Base-by-base conservation (phyloP, 2,888 invertebrate genomes). In the Entomobrya proxima region DNA sequence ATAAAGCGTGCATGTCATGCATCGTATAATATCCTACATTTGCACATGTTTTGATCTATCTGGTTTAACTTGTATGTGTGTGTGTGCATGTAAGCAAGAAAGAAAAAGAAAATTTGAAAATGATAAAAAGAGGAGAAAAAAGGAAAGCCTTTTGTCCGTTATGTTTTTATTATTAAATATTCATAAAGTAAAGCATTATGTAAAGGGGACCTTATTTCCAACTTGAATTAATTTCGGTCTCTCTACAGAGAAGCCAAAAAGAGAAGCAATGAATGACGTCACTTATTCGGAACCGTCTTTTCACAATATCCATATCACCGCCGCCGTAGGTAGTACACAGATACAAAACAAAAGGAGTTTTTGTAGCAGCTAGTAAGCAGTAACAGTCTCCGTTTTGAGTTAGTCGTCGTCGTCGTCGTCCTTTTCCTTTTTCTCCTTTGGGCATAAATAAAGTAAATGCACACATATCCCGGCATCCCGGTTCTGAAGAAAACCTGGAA, bases 161-260 rank as follows among this genome's bases (percentile, higher is more conserved):
- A 5, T 55, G 27, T n/a, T 77, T 40, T 40, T 77, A 37, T 72
- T 75, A 76, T 77, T 76, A 84, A 84, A 84, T 84, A 77, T 84
- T 84, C 77, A 77, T 84, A 69, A 67, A 77, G 69, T 77, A 18
- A 67, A 69, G 32, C 69, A 76, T 84, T 37, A 77, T 84, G 52
- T 69, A 77, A 55, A 78, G 55, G 72, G n/a, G n/a, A 77, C 13
- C 69, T 77, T 84, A 55, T 77, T 77, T 84, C 72, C 32, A 72
- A 55, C 77, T 77, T 72, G 83, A 77, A 84, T 84, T 84, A 77
- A 84, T 69, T 69, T 52, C 32, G 47, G 11, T 37, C 7, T 4
- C 35, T 50, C 58, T 58, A 58, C 30, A 58, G 58, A 58, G 64
- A 64, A 58, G 50, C 4, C 30, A 24, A 55, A 27, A 30, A 30